Evolutionary conservation across 2,888 invertebrate species (phyloP).

Genomic region (Psylliodes chrysocephalus): DNA sequence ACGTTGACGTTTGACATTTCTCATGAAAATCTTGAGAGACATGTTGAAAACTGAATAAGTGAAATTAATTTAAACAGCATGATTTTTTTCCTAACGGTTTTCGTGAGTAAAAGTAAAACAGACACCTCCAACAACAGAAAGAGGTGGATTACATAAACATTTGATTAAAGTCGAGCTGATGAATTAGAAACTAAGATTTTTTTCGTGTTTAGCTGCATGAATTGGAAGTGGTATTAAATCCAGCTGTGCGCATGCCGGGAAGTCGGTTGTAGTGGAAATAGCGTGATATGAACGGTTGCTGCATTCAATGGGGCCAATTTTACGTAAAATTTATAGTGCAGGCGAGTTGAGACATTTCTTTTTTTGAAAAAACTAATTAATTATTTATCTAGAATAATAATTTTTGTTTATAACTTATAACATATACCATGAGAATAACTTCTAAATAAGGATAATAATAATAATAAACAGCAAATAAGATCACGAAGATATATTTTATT

Average conservation of each 20-base stretch:
- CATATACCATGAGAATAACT: too few relatives aligned
- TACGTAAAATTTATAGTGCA: slow-evolving; percentile 34
- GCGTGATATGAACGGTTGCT: slow-evolving; percentile 33
- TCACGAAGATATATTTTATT: too few relatives aligned
- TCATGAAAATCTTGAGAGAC: too few relatives aligned
- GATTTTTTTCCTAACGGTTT: neutral
- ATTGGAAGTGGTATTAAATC: slow-evolving; percentile 45
- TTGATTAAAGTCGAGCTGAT: neutral
- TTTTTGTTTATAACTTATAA: too few relatives aligned
- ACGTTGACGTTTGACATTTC: too few relatives aligned
- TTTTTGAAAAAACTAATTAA: too few relatives aligned
- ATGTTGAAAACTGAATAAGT: too few relatives aligned
- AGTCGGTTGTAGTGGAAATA: slow-evolving; percentile 52
- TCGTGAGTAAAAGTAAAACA: neutral
- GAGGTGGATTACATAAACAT: neutral
- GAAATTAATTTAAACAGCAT: too few relatives aligned
- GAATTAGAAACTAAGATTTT: slow-evolving; percentile 13
- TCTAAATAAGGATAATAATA: too few relatives aligned
- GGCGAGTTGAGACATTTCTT: too few relatives aligned
- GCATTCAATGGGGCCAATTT: slow-evolving; percentile 31
- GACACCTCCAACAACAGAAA: neutral
- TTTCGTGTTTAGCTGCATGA: slow-evolving; percentile 46
- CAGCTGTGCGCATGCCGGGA: slow-evolving; percentile 59
- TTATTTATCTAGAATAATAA: too few relatives aligned
- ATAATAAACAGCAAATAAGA: too few relatives aligned